Percentiles rank a stretch among this genome's conserved stretches.
Evolutionary conservation across 2,113 vertebrate genomes (phyloP).

Genomic region (Loxodonta africana): DNA sequence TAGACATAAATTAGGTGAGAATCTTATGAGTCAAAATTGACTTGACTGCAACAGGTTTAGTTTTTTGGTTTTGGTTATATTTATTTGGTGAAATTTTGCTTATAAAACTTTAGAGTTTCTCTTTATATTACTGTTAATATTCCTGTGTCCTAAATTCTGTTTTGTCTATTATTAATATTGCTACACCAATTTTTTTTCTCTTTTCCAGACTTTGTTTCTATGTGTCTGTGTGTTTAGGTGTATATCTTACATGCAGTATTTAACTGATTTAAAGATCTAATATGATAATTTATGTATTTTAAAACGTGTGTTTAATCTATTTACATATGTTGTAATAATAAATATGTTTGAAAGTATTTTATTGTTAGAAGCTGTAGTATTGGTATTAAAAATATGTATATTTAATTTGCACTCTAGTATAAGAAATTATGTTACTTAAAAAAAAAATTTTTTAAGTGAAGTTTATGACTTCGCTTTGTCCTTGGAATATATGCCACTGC

Average conservation of each 20-base stretch:
- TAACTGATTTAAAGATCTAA: not conserved
- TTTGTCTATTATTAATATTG: not conserved
- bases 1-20: not conserved
- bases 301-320: not conserved
- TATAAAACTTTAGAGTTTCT: not conserved
- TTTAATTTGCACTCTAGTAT: no score
- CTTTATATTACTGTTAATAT: not conserved
- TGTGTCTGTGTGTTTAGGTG: not conserved
- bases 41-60: no score
- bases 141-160: not conserved
- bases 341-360: not conserved
- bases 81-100: not conserved
- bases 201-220: not conserved
- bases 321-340: not conserved
- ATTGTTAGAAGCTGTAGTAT: no score
- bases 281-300: not conserved
- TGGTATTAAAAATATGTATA: no score
- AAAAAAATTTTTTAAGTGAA: not conserved
- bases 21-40: not conserved
- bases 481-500: not conserved
- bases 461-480: not conserved
- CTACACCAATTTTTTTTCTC: not conserved
- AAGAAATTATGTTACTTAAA: no score
- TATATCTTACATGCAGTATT: not conserved
- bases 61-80: no score